These are phyloP conservation scores for Alaudala cheleensis DNA, from an alignment of 2,113 vertebrate genomes.

Conservation along the genomic window DNA sequence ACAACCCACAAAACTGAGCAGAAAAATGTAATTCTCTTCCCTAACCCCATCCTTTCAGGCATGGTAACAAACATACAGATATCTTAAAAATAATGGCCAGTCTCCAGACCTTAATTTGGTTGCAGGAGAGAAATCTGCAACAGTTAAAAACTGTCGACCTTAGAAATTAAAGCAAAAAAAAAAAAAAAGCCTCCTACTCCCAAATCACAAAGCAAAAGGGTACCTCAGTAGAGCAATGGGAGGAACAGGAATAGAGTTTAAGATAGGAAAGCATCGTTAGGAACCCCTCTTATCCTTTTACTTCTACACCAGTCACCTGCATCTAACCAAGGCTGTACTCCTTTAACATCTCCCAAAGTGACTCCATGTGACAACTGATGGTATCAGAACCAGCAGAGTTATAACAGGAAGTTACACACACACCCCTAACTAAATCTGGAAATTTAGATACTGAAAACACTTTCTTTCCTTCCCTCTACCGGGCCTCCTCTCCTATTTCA, in stretches of 20 bases:
- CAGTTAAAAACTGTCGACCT: background rate
- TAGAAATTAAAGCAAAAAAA: background rate
- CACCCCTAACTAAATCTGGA: background rate
- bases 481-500: conserved; percentile 9
- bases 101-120: background rate
- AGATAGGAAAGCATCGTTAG: background rate
- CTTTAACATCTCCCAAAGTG: background rate
- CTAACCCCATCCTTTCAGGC: background rate
- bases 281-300: background rate
- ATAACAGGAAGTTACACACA: background rate
- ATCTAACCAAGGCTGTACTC: background rate
- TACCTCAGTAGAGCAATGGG: background rate
- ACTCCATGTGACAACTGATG: background rate
- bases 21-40: background rate
- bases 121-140: background rate
- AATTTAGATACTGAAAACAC: background rate
- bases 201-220: background rate
- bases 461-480: background rate
- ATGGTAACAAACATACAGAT: background rate
- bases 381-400: background rate
- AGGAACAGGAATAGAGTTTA: background rate
- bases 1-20: background rate
- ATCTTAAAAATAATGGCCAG: background rate
- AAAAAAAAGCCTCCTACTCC: background rate
- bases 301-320: background rate